Evolutionary conservation across 2,113 vertebrate species (phyloP), one percentile per base, ranked within the genome.

Genomic region (Taurulus bubalis): DNA sequence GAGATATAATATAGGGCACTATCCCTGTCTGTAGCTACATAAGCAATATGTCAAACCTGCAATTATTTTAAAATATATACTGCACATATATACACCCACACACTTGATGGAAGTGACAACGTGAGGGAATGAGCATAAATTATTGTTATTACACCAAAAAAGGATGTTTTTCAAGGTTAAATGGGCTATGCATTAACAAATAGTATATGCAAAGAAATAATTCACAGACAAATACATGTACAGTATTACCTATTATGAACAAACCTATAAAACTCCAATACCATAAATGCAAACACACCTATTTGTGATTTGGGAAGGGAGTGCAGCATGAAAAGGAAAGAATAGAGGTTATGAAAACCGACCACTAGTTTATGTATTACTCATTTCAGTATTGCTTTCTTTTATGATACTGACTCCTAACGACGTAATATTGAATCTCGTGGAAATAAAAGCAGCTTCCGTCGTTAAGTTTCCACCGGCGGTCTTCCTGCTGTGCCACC

Each of bases 401-500:
- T 6, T 8, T 24, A 10, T 70, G 24, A 59, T 42, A 6, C 11
- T 36, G 18, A 59, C 4, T n/a, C 63, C 56, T 32, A 20, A 32
- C 49, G n/a, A 40, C 72, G 32, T 15, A 2, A 47, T 77, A 20
- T 40, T 77, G 47, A 1, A 65, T 76, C 78, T 71, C 1, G 38
- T 34, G 20, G n/a, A 60, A 85, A 56, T 34, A 67, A 15, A n/a
- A 15, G 47, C 32, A 32, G 32, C 49, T 63, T 67, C 20, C 20
- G 38, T 77, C 63, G 40, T 36, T 69, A 45, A 53, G 30, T 66
- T 68, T 71, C 63, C 63, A 30, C 77, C 18, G 7, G 42, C 51
- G 34, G 18, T 51, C 40, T 32, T 59, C 64, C 42, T 78, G 82
- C 69, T 74, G 51, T 75, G 83, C 9, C 3, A 71, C 69, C 20